Percentiles rank a stretch among this genome's conserved stretches.
These are phyloP conservation scores for Gari tellinella DNA, from an alignment of 2,888 invertebrate species.

Conservation along the genomic window DNA sequence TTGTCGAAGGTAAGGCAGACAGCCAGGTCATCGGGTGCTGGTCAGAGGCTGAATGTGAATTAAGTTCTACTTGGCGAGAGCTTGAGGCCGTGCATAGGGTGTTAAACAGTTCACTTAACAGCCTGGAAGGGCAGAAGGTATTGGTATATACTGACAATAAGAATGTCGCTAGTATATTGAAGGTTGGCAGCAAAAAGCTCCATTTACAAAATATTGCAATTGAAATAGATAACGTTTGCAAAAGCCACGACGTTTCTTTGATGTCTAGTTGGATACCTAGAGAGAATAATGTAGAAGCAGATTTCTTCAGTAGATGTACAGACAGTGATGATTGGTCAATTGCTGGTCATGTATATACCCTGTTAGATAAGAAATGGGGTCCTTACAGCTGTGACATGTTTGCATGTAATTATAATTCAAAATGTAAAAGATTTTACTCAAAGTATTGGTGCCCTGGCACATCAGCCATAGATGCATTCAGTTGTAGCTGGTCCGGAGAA, in stretches of 20 bases:
- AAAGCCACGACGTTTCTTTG: conserved; percentile 21
- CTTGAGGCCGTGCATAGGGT: conserved; percentile 42
- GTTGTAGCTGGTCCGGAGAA: conserved; percentile 15
- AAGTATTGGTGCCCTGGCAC: conserved; percentile 43
- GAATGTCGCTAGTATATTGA: conserved; percentile 34
- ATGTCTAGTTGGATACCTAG: conserved; percentile 50
- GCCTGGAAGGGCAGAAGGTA: conserved; percentile 31
- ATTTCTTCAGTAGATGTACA: conserved; percentile 25
- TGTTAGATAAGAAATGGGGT: conserved; percentile 20
- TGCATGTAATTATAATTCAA: conserved; percentile 47
- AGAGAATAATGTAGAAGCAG: conserved; percentile 27
- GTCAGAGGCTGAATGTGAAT: conserved; percentile 25
- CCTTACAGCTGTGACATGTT: conserved; percentile 29
- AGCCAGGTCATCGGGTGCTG: conserved; percentile 30
- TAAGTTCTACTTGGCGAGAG: conserved; percentile 56
- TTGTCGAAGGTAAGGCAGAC: conserved; percentile 16
- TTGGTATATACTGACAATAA: conserved; percentile 38
- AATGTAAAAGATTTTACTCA: conserved; percentile 50
- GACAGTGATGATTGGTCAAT: conserved; percentile 34
- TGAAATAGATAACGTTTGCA: conserved; percentile 30
- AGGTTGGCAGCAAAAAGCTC: conserved; percentile 31
- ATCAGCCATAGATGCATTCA: conserved; percentile 38
- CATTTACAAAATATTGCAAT: conserved; percentile 45
- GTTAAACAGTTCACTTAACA: conserved; percentile 10
- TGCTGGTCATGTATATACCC: background rate